Conservation (phyloP, 2,888 invertebrate species). For the Ormyrus rosae region DNA sequence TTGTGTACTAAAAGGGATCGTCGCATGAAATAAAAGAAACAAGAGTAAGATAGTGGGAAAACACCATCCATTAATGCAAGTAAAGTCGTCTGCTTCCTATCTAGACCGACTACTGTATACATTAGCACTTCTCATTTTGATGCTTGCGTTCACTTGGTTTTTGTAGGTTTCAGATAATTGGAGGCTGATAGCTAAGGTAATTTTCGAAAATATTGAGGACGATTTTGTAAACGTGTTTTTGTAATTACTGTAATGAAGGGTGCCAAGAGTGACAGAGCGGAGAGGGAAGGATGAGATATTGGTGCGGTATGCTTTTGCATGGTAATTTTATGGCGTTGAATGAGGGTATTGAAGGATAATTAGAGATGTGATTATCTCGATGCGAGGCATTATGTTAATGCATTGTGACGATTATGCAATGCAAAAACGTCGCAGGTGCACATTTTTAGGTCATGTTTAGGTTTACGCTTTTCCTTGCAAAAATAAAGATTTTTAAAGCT, state of each 20-base stretch:
- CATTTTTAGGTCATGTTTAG: not conserved
- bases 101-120: too few relatives aligned
- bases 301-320: not conserved
- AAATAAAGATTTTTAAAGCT: too few relatives aligned
- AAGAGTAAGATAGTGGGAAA: conserved; percentile 4
- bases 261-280: not conserved
- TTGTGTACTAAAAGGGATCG: not conserved
- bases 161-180: too few relatives aligned
- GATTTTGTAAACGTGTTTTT: too few relatives aligned
- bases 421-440: not conserved
- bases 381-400: not conserved
- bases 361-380: not conserved
- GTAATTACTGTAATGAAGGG: too few relatives aligned
- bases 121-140: too few relatives aligned
- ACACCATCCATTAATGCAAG: not conserved
- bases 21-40: conserved; percentile 3
- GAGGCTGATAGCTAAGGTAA: too few relatives aligned
- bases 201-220: too few relatives aligned
- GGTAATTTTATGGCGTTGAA: conserved; percentile 1
- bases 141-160: too few relatives aligned
- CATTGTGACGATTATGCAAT: not conserved
- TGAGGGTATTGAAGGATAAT: not conserved
- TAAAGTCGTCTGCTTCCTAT: not conserved
- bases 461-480: not conserved
- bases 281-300: not conserved